Percentiles rank a stretch among this genome's conserved stretches.
Conservation (phyloP, 2,113 vertebrate species). For the Choloepus hoffmanni region DNA sequence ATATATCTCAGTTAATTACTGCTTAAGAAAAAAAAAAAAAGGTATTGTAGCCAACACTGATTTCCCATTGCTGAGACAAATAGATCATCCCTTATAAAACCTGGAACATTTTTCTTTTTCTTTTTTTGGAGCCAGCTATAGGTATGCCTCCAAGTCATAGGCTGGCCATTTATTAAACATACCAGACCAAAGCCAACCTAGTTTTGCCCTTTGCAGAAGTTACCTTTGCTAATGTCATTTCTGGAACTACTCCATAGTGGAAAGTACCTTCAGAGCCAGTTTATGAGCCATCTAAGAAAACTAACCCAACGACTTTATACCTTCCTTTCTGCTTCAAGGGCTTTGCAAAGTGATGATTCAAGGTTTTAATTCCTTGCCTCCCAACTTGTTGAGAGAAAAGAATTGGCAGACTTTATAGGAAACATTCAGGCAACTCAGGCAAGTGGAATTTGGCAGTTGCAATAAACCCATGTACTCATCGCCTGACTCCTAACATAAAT, state of each 20-base stretch:
- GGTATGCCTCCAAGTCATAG: not conserved
- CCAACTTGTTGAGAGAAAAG: not conserved
- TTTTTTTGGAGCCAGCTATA: not conserved
- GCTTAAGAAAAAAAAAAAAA: not conserved
- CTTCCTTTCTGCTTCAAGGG: not conserved
- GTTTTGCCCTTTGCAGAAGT: fast-evolving
- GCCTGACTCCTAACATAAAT: not conserved
- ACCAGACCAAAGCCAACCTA: fast-evolving
- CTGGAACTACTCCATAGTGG: fast-evolving
- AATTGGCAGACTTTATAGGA: not conserved
- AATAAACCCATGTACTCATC: fast-evolving
- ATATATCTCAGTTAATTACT: no score
- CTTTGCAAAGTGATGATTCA: not conserved
- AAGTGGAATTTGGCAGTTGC: fast-evolving
- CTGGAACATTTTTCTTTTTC: fast-evolving
- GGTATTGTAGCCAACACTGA: not conserved
- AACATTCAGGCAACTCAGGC: fast-evolving
- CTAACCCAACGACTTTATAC: not conserved
- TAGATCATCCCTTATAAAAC: not conserved
- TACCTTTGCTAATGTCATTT: not conserved
- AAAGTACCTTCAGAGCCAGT: not conserved
- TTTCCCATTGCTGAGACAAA: not conserved
- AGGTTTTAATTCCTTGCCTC: not conserved
- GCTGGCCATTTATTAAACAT: not conserved
- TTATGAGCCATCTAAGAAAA: not conserved